A percentile compares a stretch with the other conserved stretches of the same genome.
phyloP scores from a whole-genome alignment of 1,140 invertebrate genomes.

The Tigriopus japonicus region DNA sequence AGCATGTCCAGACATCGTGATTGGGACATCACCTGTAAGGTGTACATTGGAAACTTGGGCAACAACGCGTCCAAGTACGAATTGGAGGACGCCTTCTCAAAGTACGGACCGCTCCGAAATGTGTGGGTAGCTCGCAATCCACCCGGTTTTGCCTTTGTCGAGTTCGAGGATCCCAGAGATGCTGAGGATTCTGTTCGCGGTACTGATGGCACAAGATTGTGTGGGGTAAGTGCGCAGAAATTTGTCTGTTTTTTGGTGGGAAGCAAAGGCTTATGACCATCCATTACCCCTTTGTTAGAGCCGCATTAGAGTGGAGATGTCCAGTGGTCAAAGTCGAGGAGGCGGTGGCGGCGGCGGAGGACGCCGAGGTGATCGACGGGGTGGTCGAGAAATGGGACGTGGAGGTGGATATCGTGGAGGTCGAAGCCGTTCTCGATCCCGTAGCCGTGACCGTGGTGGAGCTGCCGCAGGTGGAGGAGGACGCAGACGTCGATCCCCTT shows the following conservation, averaged over 20 bases:
- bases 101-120: slow-evolving; percentile 78
- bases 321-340: slow-evolving; percentile 39
- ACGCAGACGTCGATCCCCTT: slow-evolving; percentile 2
- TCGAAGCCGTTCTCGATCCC: not conserved
- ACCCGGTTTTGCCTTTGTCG: slow-evolving; percentile 93
- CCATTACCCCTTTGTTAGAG: slow-evolving; percentile 30
- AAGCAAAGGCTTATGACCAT: not conserved
- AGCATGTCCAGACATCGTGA: slow-evolving; percentile 57
- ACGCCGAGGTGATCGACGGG: slow-evolving; percentile 19
- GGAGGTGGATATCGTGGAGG: not conserved
- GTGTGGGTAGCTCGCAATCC: slow-evolving; percentile 91
- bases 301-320: slow-evolving; percentile 62
- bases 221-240: slow-evolving; percentile 13
- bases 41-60: slow-evolving; percentile 90
- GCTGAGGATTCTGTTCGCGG: slow-evolving; percentile 74
- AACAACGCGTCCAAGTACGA: slow-evolving; percentile 76
- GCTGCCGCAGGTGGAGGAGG: not conserved
- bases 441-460: not conserved
- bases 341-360: slow-evolving; percentile 30
- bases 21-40: slow-evolving; percentile 86
- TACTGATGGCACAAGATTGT: slow-evolving; percentile 34
- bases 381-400: not conserved
- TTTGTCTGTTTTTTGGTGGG: not conserved
- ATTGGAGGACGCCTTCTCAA: slow-evolving; percentile 58
- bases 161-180: slow-evolving; percentile 75